Percentiles rank a stretch among this genome's conserved stretches.
Evolutionary conservation across 2,113 vertebrate species (phyloP).

Genomic region (Laticauda colubrina): DNA sequence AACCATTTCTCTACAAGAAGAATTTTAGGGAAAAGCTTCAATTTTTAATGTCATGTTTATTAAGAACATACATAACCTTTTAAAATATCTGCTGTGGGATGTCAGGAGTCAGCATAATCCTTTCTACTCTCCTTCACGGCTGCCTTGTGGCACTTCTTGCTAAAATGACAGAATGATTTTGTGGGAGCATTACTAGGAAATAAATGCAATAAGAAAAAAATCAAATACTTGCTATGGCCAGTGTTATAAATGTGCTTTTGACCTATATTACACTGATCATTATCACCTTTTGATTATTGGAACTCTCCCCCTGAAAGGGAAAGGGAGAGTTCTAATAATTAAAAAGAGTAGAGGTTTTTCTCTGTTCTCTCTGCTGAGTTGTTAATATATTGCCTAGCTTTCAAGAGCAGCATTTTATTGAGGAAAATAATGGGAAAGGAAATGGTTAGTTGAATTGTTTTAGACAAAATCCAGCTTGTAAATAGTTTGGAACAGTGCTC

Average conservation of each 20-base stretch:
- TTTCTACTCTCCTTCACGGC: not conserved
- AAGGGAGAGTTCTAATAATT: not conserved
- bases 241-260: not conserved
- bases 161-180: not conserved
- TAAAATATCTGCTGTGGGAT: not conserved
- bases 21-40: constrained; percentile 23
- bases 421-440: not conserved
- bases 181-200: not conserved
- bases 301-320: not conserved
- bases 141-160: not conserved
- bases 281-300: not conserved
- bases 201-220: not conserved
- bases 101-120: not conserved
- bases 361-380: not conserved
- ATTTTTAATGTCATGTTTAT: constrained; percentile 12
- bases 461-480: not conserved
- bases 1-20: not conserved
- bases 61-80: not conserved
- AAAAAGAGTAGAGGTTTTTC: not conserved
- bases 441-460: not conserved
- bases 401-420: not conserved
- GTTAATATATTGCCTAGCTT: not conserved
- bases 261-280: not conserved
- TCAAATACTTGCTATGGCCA: not conserved
- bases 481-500: not conserved